Evolutionary conservation across 2,113 vertebrate genomes (phyloP).

Genomic region (Ifrita kowaldi): DNA sequence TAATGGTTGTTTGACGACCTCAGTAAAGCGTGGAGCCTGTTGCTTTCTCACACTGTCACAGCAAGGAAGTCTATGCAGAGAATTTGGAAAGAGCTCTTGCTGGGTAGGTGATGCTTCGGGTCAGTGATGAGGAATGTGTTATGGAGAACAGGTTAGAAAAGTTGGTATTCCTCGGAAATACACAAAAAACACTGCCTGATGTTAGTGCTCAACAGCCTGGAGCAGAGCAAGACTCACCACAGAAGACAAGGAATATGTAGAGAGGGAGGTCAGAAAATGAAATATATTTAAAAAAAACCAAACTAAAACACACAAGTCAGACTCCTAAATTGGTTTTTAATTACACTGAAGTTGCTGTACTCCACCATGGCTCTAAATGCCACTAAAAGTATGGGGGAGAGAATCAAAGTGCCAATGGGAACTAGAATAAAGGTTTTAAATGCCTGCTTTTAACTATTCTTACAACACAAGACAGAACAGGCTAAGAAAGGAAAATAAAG

Average conservation of each 20-base stretch:
- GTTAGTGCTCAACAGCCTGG: not conserved
- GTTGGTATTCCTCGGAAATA: not conserved
- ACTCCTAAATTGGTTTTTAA: not conserved
- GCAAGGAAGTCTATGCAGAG: not conserved
- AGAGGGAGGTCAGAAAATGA: not conserved
- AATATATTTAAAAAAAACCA: not conserved
- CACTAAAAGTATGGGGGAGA: not conserved
- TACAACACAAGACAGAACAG: not conserved
- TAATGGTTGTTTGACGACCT: constrained; percentile 13
- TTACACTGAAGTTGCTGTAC: not conserved
- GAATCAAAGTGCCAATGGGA: not conserved
- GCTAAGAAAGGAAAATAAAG: not conserved
- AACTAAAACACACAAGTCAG: not conserved
- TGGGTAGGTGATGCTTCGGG: not conserved
- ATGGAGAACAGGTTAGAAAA: not conserved
- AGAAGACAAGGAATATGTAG: not conserved
- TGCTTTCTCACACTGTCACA: not conserved
- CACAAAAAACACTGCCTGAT: not conserved
- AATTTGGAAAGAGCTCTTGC: not conserved
- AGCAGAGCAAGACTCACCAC: not conserved
- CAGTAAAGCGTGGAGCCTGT: not conserved
- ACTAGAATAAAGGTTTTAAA: not conserved
- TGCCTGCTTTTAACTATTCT: not conserved
- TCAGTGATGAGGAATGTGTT: not conserved
- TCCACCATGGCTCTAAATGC: not conserved